These are phyloP conservation scores for Sminthopsis crassicaudata DNA, from an alignment of 2,113 vertebrate genomes.

Conservation along the genomic window DNA sequence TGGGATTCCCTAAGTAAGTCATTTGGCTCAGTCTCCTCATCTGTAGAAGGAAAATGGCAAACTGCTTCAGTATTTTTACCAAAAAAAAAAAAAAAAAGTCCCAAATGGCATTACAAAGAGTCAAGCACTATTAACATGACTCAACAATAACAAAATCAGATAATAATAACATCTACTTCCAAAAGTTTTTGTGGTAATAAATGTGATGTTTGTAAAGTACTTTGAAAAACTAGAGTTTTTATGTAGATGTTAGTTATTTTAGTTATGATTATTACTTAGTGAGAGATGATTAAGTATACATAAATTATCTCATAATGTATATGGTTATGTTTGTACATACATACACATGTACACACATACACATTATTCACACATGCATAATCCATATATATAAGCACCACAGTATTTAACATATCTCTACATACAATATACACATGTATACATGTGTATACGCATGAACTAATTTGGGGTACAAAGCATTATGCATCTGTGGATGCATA, in stretches of 20 bases:
- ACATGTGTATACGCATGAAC: neutral
- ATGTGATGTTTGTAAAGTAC: neutral
- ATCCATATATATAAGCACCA: neutral
- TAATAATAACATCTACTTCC: neutral
- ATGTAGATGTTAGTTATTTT: neutral
- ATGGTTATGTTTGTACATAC: neutral
- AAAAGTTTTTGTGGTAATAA: neutral
- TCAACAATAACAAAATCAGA: too few relatives aligned
- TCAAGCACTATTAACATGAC: too few relatives aligned
- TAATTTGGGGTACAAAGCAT: neutral
- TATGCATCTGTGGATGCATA: too few relatives aligned
- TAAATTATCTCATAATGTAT: neutral
- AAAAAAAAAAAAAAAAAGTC: too few relatives aligned
- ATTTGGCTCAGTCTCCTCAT: too few relatives aligned
- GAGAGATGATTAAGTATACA: neutral
- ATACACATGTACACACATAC: neutral
- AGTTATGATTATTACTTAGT: neutral
- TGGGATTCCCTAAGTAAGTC: too few relatives aligned
- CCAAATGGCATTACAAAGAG: too few relatives aligned
- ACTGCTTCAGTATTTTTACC: too few relatives aligned
- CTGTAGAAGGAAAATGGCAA: too few relatives aligned
- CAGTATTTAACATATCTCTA: neutral
- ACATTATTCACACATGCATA: neutral
- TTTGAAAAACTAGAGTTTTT: neutral
- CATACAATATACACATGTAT: neutral